Base-by-base conservation (phyloP, 2,888 invertebrate genomes). In the Gymnoscelis rufifasciata region DNA sequence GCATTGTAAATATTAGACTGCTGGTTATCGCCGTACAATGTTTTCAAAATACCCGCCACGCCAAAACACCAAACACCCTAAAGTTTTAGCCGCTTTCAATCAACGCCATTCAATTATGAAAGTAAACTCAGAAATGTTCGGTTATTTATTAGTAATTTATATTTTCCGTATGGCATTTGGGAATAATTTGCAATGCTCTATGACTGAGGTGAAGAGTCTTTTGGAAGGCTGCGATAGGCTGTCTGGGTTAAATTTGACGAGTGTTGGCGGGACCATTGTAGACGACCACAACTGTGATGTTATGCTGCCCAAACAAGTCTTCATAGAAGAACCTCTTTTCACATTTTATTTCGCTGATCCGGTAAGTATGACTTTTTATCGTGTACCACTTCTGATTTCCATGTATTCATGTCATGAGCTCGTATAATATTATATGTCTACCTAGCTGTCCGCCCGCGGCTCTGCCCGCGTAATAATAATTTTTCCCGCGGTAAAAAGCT, bases 281-380 rank as follows among this genome's bases (percentile, higher is more conserved):
- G 80, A 87, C 43, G 87, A 88, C 31, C 86, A 88, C 52, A 88
- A 88, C 45, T 88, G 88, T 47, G 87, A 87, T 54, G 76, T 84
- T 1, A 54, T 88, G 10, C 62, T 88, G 5, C 88, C 88, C 0
- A 88, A 86, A 52, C 83, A 84, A 70, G 84, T 86, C 2, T 88
- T 88, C 51, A 58, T 70, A 10, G 87, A 88, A 45, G 87, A 88
- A 54, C 88, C 88, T 0, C 55, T 79, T n/a, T 84, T 83, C 53
- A 80, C 78, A 52, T 87, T 76, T 47, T 38, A 62, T 19, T 47
- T 74, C 38, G 83, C 84, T 31, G 83, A 88, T 59, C 70, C 82
- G 62, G 88, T 86, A 70, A 49, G n/a, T n/a, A n/a, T n/a, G n/a
- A n/a, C n/a, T n/a, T n/a, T n/a, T n/a, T n/a, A n/a, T n/a, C n/a